A percentile compares a stretch with the other conserved stretches of the same genome.
These are phyloP conservation scores for Chionoecetes opilio DNA, from an alignment of 1,140 invertebrate species.

Conservation along the genomic window DNA sequence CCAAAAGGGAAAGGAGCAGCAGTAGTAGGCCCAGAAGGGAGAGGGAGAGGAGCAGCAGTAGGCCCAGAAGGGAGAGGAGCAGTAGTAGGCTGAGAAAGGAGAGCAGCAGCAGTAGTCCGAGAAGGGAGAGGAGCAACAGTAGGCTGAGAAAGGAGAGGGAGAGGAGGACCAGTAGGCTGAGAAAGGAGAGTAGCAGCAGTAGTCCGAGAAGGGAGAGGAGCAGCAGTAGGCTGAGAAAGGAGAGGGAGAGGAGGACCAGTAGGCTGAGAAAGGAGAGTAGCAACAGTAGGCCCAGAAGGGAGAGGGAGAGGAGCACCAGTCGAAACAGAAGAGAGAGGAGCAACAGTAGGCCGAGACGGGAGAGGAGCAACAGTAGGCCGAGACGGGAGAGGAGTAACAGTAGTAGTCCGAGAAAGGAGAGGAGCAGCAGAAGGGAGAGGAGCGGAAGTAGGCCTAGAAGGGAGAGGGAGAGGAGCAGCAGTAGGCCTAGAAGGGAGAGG, in stretches of 20 bases:
- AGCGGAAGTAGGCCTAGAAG: conserved; percentile 67
- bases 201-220: conserved; percentile 65
- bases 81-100: too few species aligned
- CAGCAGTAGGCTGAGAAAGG: conserved; percentile 54
- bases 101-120: too few species aligned
- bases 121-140: conserved; percentile 63
- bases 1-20: conserved; percentile 47
- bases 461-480: conserved; percentile 58
- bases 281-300: conserved; percentile 31
- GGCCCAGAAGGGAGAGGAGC: conserved; percentile 38
- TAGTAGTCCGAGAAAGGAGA: conserved; percentile 42
- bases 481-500: conserved; percentile 42
- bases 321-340: conserved; percentile 66
- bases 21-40: conserved; percentile 35
- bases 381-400: conserved; percentile 65
- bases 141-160: conserved; percentile 68
- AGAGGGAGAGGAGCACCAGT: conserved; percentile 65
- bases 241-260: conserved; percentile 66
- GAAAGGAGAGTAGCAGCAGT: conserved; percentile 67
- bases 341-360: too few species aligned
- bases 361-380: conserved; percentile 63
- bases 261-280: conserved; percentile 64
- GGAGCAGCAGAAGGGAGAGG: conserved; percentile 54
- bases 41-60: neutral
- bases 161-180: conserved; percentile 46